Evolutionary conservation across 2,113 vertebrate species (phyloP), one percentile per base, ranked within the genome.

Genomic region (Ctenomys sociabilis): DNA sequence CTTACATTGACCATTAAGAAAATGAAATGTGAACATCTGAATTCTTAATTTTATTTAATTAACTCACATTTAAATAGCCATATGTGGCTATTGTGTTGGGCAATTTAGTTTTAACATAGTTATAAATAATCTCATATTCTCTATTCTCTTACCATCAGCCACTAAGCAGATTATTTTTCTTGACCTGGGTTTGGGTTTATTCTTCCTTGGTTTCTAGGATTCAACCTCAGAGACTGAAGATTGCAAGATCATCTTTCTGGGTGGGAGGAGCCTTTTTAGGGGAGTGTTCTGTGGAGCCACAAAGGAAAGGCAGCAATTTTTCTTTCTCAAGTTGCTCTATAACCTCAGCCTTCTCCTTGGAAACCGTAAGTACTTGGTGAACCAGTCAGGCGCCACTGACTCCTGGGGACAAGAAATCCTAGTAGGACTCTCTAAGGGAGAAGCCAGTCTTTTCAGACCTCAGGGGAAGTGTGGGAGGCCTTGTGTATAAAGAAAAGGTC

Each of bases 151-250:
- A 83, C 30, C 61, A 72, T 89, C 35, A 68, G n/a, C 30, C 40
- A 68, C 40, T 80, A 57, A 82, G 30, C 77, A 95, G 30, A 80
- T 93, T 26, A 61, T 4, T 93, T 13, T 40, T 70, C 83, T 59
- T 64, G 52, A 75, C 83, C 63, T 84, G 84, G 16, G 16, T 90
- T 90, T 92, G 84, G 12, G 16, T 90, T 90, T 92, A 81, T 85
- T 85, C 22, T 88, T 80, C 81, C 7, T 88, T 84, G 59, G 66
- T 85, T 30, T 68, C 88, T 84, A 93, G 77, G 77, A 83, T 93
- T 93, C 66, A 77, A 72, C 32, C 16, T 45, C 68, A 87, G 37
- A 43, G 7, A 66, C 54, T 80, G 92, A 30, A 83, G 82, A 90
- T 40, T 35, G 30, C 21, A 94, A 21, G 4, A 85, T 40, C 88